A percentile compares a stretch with the other conserved stretches of the same genome.
phyloP scores from a whole-genome alignment of 2,888 invertebrate genomes.

The Drosophila subsilvestris region DNA sequence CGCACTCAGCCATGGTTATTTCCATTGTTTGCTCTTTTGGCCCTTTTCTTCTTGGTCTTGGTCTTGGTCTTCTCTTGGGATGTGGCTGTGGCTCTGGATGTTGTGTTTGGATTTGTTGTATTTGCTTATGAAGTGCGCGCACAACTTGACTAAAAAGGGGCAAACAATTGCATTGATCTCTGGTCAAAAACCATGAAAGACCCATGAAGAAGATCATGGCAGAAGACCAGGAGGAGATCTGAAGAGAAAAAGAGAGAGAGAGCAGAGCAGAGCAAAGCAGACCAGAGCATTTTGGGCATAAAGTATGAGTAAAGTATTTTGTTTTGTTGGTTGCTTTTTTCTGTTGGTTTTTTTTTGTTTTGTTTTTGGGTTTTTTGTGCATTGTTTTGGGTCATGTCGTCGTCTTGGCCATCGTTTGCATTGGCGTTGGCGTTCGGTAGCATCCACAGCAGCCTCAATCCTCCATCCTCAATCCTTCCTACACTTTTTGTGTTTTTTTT shows the following conservation, averaged over 20 bases:
- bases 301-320: constrained; percentile 80
- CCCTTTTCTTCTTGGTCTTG: constrained; percentile 42
- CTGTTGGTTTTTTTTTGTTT: constrained; percentile 39
- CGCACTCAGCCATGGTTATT: constrained; percentile 37
- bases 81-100: constrained; percentile 25
- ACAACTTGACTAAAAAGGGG: constrained; percentile 82
- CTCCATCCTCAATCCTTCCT: constrained; percentile 34
- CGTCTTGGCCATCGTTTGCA: constrained; percentile 52
- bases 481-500: constrained; percentile 52
- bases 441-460: constrained; percentile 51
- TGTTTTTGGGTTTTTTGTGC: constrained; percentile 56
- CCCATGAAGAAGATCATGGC: neutral
- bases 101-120: constrained; percentile 66
- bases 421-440: constrained; percentile 69
- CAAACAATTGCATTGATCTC: constrained; percentile 82
- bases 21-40: constrained; percentile 76
- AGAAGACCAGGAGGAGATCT: neutral
- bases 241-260: neutral
- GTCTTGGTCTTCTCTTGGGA: neutral
- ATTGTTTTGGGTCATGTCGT: constrained; percentile 80
- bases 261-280: constrained; percentile 6
- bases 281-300: constrained; percentile 71
- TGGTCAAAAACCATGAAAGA: constrained; percentile 32
- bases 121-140: constrained; percentile 81
- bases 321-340: constrained; percentile 27